Base-by-base conservation (phyloP, 2,113 vertebrate species). In the Myrmecobius fasciatus region DNA sequence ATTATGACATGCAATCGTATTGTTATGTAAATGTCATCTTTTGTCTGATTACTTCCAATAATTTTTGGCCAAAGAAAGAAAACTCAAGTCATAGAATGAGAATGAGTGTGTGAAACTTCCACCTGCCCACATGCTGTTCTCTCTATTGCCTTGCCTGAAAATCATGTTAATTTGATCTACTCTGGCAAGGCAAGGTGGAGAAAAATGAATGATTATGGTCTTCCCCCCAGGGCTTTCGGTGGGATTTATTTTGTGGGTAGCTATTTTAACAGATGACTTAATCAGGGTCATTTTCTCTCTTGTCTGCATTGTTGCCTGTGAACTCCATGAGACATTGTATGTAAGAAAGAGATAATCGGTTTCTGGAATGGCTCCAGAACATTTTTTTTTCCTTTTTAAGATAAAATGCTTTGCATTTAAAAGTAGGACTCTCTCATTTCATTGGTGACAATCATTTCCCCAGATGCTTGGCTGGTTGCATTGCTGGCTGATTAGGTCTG, bases 21-120 rank as follows among this genome's bases (percentile, higher is more conserved):
- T 92, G 14, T 47, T 94, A 49, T 89, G 93, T 96, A 54, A 88
- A 51, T 91, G 20, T 93, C 67, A 46, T 94, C 49, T 88, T 95
- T 95, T 90, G 90, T 89, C 75, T 28, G 51, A 89, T 90, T 92
- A 89, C 22, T 91, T 92, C 1, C 49, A 49, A 91, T 93, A n/a
- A 47, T 89, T 93, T 94, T 48, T 52, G 24, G 7, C n/a, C 67
- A 43, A 83, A 75, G 36, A 89, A 53, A 88, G 60, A 91, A 83
- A 43, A 89, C 56, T 12, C 88, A 89, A 91, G 9, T 43, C 51
- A 54, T 93, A 53, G 49, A 92, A 94, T 60, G 46, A 93, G 25
- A 90, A 88, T 46, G 36, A 47, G 54, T 20, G 2, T 10, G 20
- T 56, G 75, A 92, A 93, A 52, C 1, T 31, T 31, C 3, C 14